A percentile compares a stretch with the other conserved stretches of the same genome.
Evolutionary conservation across 2,113 vertebrate species (phyloP).

Genomic region (Paracanthobrama guichenoti): DNA sequence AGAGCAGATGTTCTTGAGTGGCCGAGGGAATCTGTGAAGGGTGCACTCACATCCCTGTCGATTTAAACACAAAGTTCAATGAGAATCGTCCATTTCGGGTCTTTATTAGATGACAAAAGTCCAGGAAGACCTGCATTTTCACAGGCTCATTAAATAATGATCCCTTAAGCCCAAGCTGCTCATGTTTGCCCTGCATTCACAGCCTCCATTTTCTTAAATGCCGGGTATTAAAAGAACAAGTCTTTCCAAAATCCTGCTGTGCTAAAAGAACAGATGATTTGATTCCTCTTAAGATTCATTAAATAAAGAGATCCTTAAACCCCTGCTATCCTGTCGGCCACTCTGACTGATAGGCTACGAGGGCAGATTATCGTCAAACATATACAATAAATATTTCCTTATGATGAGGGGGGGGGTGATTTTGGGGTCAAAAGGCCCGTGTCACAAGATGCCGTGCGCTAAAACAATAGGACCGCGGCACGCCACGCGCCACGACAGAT

Average conservation of each 20-base stretch:
- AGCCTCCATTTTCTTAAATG: constrained; percentile 40
- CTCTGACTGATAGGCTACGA: constrained; percentile 27
- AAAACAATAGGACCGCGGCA: constrained; percentile 49
- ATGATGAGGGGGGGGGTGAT: neutral
- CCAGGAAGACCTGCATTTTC: constrained; percentile 43
- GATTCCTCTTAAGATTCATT: constrained; percentile 51
- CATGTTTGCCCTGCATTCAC: constrained; percentile 36
- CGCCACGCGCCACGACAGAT: constrained; percentile 42
- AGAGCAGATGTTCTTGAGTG: neutral
- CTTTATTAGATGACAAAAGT: constrained; percentile 39
- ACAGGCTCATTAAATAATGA: constrained; percentile 12
- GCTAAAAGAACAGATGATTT: constrained; percentile 46
- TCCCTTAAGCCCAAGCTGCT: constrained; percentile 48
- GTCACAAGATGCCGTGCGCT: constrained; percentile 28
- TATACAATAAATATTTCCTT: constrained; percentile 48
- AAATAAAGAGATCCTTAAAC: constrained; percentile 52
- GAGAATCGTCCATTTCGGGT: constrained; percentile 23
- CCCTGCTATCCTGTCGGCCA: constrained; percentile 1
- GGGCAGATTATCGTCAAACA: constrained; percentile 26
- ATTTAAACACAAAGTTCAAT: constrained; percentile 19
- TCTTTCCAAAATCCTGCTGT: constrained; percentile 20
- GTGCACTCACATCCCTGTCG: neutral
- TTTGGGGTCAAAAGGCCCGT: constrained; percentile 20
- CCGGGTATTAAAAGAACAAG: neutral
- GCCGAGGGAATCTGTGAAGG: neutral